These are phyloP conservation scores for Protobothrops flavoviridis DNA, from an alignment of 2,113 vertebrate genomes.

Conservation along the genomic window DNA sequence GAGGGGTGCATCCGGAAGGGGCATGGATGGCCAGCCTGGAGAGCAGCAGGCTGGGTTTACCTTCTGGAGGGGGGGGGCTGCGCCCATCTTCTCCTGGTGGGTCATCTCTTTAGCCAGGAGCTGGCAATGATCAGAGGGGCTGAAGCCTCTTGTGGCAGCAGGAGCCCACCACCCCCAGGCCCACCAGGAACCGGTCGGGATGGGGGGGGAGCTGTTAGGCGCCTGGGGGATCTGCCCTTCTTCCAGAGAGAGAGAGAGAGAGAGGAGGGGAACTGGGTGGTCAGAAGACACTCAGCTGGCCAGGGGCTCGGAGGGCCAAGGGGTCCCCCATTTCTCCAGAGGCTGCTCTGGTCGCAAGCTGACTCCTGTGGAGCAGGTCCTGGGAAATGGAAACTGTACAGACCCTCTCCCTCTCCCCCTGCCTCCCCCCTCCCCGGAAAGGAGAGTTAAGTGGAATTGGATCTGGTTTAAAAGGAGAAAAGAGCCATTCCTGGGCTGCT, in stretches of 20 bases:
- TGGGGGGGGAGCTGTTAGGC: neutral
- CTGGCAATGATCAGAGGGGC: neutral
- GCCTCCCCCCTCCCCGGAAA: neutral
- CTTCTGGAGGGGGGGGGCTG: neutral
- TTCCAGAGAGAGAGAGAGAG: slow-evolving; percentile 32
- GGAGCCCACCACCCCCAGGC: neutral
- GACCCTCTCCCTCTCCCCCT: neutral
- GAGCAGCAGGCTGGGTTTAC: neutral
- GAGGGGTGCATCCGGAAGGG: neutral
- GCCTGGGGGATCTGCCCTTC: neutral
- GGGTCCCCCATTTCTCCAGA: slow-evolving; percentile 40
- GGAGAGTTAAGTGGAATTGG: slow-evolving; percentile 63
- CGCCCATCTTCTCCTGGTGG: neutral
- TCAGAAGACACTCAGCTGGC: neutral
- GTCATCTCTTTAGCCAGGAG: neutral
- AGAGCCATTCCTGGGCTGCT: slow-evolving; percentile 45
- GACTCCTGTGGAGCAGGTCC: slow-evolving; percentile 3
- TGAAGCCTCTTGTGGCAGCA: neutral
- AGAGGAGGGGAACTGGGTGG: slow-evolving; percentile 14
- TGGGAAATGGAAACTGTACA: neutral
- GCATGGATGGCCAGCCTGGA: neutral
- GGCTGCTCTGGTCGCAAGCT: slow-evolving; percentile 57
- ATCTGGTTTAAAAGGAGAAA: slow-evolving; percentile 66
- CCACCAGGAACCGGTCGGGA: rapidly evolving
- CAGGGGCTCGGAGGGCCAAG: slow-evolving; percentile 31